These are phyloP conservation scores for Drosophila kuntzei DNA, from an alignment of 2,888 invertebrate species.

Conservation along the genomic window DNA sequence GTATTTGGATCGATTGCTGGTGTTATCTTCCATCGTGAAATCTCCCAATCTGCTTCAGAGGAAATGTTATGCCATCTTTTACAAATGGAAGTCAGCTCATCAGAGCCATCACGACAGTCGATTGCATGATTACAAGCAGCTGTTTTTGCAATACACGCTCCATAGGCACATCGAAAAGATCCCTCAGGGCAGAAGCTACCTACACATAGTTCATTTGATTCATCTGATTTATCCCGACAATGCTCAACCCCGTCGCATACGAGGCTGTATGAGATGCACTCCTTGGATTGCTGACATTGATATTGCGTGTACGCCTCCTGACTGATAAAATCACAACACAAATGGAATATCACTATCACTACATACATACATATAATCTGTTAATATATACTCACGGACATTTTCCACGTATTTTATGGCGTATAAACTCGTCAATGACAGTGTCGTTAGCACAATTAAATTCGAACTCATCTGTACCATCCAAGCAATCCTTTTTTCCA, in stretches of 20 bases:
- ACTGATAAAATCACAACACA: conserved; percentile 18
- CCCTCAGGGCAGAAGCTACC: conserved; percentile 66
- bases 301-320: background rate
- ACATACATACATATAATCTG: too few species aligned
- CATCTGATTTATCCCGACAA: conserved; percentile 76
- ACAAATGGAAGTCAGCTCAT: conserved; percentile 42
- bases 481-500: conserved; percentile 31
- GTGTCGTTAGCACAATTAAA: background rate
- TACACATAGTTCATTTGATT: conserved; percentile 66
- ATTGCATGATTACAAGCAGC: conserved; percentile 27
- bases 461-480: conserved; percentile 36
- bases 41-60: background rate
- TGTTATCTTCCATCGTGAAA: background rate
- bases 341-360: too few species aligned
- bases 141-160: conserved; percentile 55
- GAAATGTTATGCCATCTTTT: background rate
- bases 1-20: too few species aligned
- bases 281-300: conserved; percentile 15
- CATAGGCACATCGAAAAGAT: conserved; percentile 70
- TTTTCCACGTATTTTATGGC: background rate
- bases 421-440: background rate
- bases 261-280: conserved; percentile 9
- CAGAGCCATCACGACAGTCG: conserved; percentile 44
- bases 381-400: conserved; percentile 6
- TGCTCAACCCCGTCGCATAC: conserved; percentile 43